phyloP scores from a whole-genome alignment of 2,113 vertebrate genomes.

The Poecilia latipinna region DNA sequence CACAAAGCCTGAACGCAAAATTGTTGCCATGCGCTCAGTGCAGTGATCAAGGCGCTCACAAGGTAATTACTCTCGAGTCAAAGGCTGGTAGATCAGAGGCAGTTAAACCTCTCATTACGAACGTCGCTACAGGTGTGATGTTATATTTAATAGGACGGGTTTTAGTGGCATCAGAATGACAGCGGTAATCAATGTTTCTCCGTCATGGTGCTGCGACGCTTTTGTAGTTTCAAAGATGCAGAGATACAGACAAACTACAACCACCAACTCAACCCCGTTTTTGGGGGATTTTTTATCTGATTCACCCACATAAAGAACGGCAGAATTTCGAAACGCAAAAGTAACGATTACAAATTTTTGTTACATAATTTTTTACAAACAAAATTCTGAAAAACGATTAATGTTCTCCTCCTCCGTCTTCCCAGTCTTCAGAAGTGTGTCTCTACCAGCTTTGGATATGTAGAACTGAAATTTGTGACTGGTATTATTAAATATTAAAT shows the following conservation, averaged over 20 bases:
- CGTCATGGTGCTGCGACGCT: no score
- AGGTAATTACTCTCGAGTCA: conserved; percentile 34
- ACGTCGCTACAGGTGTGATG: conserved; percentile 26
- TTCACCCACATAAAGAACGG: background rate
- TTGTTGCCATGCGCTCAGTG: conserved; percentile 8
- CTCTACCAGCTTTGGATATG: background rate
- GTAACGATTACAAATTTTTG: background rate
- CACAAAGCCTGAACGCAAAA: background rate
- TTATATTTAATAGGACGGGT: background rate
- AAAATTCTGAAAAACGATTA: background rate
- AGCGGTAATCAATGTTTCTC: background rate
- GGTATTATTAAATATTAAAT: background rate
- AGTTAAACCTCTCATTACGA: conserved; percentile 19
- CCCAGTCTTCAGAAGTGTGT: background rate
- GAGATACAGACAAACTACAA: no score
- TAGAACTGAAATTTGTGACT: background rate
- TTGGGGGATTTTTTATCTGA: background rate
- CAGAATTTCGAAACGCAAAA: background rate
- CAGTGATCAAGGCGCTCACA: conserved; percentile 26
- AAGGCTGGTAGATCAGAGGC: conserved; percentile 13
- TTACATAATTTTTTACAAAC: background rate
- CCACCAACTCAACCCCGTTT: background rate
- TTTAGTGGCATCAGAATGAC: background rate
- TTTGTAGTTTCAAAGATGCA: no score
- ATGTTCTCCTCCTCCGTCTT: no score